A percentile compares a stretch with the other conserved stretches of the same genome.
Evolutionary conservation across 2,888 invertebrate species (phyloP).

Genomic region (Punctoribates punctum): DNA sequence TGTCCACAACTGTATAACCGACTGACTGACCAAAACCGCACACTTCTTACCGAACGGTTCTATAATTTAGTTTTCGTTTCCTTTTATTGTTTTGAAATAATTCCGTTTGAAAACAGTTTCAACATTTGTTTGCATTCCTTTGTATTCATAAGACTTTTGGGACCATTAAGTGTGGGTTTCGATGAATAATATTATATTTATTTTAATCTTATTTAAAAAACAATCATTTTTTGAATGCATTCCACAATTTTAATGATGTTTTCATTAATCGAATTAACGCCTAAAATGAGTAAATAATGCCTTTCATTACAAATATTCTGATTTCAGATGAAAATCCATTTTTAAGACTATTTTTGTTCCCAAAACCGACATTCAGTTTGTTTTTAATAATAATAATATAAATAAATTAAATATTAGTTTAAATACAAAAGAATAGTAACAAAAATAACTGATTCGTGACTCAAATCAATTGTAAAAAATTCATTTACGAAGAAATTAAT

Average conservation of each 20-base stretch:
- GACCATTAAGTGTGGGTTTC: background rate
- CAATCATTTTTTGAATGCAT: constrained; percentile 3
- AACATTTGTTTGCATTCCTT: too few relatives aligned
- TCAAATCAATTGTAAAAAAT: constrained; percentile 4
- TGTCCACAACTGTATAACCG: constrained; percentile 44
- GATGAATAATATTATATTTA: background rate
- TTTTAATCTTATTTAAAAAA: background rate
- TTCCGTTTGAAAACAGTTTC: too few relatives aligned
- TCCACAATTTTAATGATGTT: background rate
- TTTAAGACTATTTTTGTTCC: background rate
- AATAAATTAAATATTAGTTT: constrained; percentile 2
- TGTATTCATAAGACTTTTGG: background rate
- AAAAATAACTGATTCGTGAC: constrained; percentile 6
- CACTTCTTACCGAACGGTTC: background rate
- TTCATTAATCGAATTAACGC: constrained; percentile 11
- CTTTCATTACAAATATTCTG: background rate
- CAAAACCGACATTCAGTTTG: background rate
- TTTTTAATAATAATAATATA: background rate
- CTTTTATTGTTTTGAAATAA: background rate
- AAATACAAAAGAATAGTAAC: background rate
- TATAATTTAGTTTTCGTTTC: background rate
- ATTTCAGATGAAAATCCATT: background rate
- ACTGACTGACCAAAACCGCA: background rate
- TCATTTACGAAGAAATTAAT: background rate
- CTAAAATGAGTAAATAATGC: background rate